Evolutionary conservation across 2,113 vertebrate genomes (phyloP).

Genomic region (Oplegnathus fasciatus): DNA sequence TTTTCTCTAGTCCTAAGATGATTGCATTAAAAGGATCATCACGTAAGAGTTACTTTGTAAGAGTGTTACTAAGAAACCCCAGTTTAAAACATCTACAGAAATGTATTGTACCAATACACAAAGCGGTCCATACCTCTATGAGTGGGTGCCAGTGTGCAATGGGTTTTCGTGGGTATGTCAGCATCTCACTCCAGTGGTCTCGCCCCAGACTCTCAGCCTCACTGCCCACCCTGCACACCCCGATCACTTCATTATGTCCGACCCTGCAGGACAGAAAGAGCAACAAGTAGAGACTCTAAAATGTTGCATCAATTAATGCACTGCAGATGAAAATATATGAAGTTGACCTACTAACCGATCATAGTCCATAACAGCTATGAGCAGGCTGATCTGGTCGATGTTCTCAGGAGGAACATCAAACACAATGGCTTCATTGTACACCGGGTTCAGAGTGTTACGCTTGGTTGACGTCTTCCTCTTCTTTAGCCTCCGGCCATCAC

Average conservation of each 20-base stretch:
- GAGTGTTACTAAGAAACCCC: neutral
- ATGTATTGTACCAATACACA: neutral
- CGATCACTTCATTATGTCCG: conserved; percentile 98
- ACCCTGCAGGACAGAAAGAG: conserved; percentile 86
- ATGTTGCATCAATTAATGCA: neutral
- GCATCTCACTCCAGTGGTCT: conserved; percentile 98
- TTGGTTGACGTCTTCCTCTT: conserved; percentile 99
- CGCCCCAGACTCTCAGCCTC: conserved; percentile 93
- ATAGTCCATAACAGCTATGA: conserved; percentile 99
- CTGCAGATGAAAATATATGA: neutral
- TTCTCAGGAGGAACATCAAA: conserved; percentile 98
- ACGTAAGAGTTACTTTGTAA: neutral
- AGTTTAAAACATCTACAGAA: neutral
- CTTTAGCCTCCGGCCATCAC: conserved; percentile 95
- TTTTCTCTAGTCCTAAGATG: neutral
- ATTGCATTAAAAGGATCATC: neutral
- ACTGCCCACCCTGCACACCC: conserved; percentile 96
- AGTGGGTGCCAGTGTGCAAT: conserved; percentile 97
- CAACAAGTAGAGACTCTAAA: neutral
- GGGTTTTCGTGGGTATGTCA: conserved; percentile 95
- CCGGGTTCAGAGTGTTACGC: conserved; percentile 96
- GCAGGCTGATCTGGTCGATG: conserved; percentile 97
- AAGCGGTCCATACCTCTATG: conserved; percentile 88
- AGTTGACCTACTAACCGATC: conserved; percentile 89
- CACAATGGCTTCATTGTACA: conserved; percentile 99